Percentiles rank a stretch among this genome's conserved stretches.
These are phyloP conservation scores for Melanchra persicariae DNA, from an alignment of 2,888 invertebrate genomes.

Conservation along the genomic window DNA sequence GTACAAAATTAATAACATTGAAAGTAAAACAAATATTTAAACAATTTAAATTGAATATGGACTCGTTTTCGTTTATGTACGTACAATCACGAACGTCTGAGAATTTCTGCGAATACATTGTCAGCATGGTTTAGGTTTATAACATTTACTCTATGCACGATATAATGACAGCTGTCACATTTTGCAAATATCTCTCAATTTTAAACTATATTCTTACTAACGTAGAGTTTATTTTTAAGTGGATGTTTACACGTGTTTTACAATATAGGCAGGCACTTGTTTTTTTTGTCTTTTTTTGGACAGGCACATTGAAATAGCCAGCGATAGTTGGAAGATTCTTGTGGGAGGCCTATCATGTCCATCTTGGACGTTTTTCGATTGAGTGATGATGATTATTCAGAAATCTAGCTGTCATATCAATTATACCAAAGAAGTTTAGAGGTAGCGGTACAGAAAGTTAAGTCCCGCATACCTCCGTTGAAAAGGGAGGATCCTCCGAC, in stretches of 20 bases:
- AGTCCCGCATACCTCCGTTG: too few species aligned
- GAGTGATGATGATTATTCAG: background rate
- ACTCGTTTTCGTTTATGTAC: constrained; percentile 8
- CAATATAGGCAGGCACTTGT: background rate
- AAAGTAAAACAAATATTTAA: constrained; percentile 13
- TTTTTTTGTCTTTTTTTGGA: background rate
- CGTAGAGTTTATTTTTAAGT: background rate
- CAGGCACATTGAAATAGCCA: background rate
- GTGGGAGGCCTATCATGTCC: too few species aligned
- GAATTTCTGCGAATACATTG: constrained; percentile 13
- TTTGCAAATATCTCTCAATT: background rate
- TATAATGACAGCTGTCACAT: constrained; percentile 21
- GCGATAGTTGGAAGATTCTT: too few species aligned
- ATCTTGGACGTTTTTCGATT: background rate
- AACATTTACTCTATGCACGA: background rate
- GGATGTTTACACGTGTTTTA: background rate
- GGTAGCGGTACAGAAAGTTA: too few species aligned
- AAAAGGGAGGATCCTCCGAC: too few species aligned
- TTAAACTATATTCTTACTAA: background rate
- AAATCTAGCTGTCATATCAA: background rate
- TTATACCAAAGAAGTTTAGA: too few species aligned
- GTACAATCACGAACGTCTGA: constrained; percentile 23
- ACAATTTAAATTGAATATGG: background rate
- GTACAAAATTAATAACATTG: background rate
- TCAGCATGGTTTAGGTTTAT: background rate